Evolutionary conservation across 2,113 vertebrate genomes (phyloP).

Genomic region (Callithrix jacchus): DNA sequence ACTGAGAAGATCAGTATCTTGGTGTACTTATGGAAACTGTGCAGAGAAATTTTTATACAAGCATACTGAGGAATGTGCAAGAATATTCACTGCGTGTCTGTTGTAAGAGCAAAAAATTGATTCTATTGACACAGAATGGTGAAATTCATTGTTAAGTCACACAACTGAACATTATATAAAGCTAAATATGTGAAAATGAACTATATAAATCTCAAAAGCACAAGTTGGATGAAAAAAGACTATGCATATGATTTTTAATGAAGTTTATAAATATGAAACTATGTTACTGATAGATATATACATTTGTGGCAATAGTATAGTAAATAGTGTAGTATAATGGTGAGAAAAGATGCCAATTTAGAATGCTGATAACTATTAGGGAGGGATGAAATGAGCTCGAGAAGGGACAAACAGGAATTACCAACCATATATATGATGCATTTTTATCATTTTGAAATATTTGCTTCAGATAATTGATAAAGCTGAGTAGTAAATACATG

Average conservation of each 20-base stretch:
- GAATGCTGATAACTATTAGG: neutral
- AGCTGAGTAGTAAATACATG: neutral
- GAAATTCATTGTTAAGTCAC: neutral
- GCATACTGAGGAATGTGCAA: neutral
- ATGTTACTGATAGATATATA: neutral
- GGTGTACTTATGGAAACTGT: neutral
- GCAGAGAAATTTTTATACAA: neutral
- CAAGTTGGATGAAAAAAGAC: neutral
- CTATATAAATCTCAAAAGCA: neutral
- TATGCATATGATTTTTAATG: neutral
- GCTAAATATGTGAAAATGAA: neutral
- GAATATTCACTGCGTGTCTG: neutral
- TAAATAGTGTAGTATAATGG: neutral
- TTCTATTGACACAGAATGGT: neutral
- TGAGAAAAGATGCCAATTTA: neutral
- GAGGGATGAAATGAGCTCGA: neutral
- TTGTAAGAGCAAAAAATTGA: neutral
- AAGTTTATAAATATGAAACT: neutral
- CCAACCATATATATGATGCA: neutral
- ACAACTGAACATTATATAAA: neutral
- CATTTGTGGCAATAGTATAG: neutral
- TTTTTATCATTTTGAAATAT: neutral
- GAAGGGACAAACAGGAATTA: neutral
- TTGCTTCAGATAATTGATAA: neutral
- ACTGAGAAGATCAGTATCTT: neutral